A percentile compares a stretch with the other conserved stretches of the same genome.
These are phyloP conservation scores for Enteromius paludinosus DNA, from an alignment of 2,797 vertebrate genomes.

Conservation along the genomic window DNA sequence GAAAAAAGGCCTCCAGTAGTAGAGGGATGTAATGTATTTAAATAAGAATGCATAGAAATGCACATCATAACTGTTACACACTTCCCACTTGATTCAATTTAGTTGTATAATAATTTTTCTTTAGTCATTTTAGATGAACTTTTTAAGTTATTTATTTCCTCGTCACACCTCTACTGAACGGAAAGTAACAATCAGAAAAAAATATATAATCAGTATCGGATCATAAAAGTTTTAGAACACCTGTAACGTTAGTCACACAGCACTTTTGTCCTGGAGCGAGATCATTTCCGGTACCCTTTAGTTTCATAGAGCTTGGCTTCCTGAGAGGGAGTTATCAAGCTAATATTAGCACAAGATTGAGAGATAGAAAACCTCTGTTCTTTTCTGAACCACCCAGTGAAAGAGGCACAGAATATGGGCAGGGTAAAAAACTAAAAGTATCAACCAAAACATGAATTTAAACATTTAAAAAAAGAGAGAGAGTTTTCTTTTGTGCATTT, in stretches of 20 bases:
- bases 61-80: background rate
- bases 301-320: conserved; percentile 61
- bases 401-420: conserved; percentile 11
- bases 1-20: background rate
- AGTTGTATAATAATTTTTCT: background rate
- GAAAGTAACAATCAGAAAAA: conserved; percentile 7
- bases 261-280: conserved; percentile 24
- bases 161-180: background rate
- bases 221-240: background rate
- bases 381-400: conserved; percentile 56
- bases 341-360: conserved; percentile 61
- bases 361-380: conserved; percentile 36
- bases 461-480: background rate
- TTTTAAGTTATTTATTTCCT: background rate
- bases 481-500: background rate
- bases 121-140: background rate
- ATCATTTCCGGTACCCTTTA: conserved; percentile 64
- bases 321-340: conserved; percentile 50
- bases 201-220: background rate
- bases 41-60: conserved; percentile 5
- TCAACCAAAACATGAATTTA: conserved; percentile 2
- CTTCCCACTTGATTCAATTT: background rate
- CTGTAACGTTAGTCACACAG: conserved; percentile 20
- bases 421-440: conserved; percentile 13
- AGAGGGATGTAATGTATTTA: background rate